Conservation (phyloP, 2,797 vertebrate genomes). For the Bufotes viridis region DNA sequence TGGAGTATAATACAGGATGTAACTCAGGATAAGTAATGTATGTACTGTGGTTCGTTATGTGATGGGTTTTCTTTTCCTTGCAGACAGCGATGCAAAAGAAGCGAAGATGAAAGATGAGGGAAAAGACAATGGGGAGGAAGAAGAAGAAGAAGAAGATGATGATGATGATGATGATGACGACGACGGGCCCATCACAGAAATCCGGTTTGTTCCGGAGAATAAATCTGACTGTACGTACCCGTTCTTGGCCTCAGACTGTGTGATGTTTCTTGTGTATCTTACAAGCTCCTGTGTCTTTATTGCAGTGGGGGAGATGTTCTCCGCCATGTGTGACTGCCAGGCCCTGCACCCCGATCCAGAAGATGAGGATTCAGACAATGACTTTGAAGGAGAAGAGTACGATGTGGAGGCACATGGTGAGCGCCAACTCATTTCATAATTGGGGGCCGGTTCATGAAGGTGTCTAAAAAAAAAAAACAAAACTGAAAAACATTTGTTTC, state of each 20-base stretch:
- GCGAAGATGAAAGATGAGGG: conserved; percentile 70
- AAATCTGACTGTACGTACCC: conserved; percentile 85
- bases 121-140: conserved; percentile 68
- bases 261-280: neutral
- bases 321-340: conserved; percentile 96
- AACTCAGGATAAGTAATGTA: neutral
- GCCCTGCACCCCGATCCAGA: conserved; percentile 94
- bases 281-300: neutral
- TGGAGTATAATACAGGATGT: neutral
- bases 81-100: conserved; percentile 82
- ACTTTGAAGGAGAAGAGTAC: conserved; percentile 93
- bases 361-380: conserved; percentile 85
- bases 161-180: conserved; percentile 79
- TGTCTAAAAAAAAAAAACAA: too few relatives aligned
- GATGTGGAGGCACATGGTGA: conserved; percentile 92
- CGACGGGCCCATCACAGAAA: conserved; percentile 84
- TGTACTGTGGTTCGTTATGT: neutral
- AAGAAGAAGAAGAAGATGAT: conserved; percentile 75
- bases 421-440: conserved; percentile 52
- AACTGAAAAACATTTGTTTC: too few relatives aligned
- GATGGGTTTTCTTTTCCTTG: neutral
- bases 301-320: conserved; percentile 94
- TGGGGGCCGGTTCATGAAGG: too few relatives aligned
- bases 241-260: neutral
- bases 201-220: conserved; percentile 92